A percentile compares a stretch with the other conserved stretches of the same genome.
phyloP scores from a whole-genome alignment of 2,888 invertebrate genomes.

The Pasiphila rectangulata region DNA sequence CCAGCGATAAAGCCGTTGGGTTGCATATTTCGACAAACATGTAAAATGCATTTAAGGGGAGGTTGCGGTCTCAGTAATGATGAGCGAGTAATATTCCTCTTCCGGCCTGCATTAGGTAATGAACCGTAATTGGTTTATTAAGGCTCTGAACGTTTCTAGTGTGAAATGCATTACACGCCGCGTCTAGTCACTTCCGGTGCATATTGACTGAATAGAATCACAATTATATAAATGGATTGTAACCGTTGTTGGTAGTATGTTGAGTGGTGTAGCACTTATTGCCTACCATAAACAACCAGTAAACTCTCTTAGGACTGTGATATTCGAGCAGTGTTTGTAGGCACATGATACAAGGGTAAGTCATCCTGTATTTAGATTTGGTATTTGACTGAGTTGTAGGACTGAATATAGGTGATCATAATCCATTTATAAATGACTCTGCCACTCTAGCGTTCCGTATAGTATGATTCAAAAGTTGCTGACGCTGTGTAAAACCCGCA shows the following conservation, averaged over 20 bases:
- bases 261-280: neutral
- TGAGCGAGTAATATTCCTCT: constrained; percentile 70
- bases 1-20: constrained; percentile 55
- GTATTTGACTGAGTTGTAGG: no score
- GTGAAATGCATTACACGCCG: constrained; percentile 64
- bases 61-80: constrained; percentile 69
- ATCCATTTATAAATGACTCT: no score
- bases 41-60: constrained; percentile 69
- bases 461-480: no score
- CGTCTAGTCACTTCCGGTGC: constrained; percentile 48
- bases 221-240: constrained; percentile 24
- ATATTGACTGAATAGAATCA: constrained; percentile 25
- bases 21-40: constrained; percentile 52
- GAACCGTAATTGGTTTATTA: constrained; percentile 76
- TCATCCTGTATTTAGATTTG: no score
- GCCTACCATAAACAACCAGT: neutral
- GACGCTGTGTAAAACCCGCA: no score
- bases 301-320: neutral
- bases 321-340: no score
- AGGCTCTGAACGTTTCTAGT: constrained; percentile 55
- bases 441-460: no score
- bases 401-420: no score
- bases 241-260: constrained; percentile 3
- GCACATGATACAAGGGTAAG: no score
- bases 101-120: constrained; percentile 76